Evolutionary conservation across 2,113 vertebrate genomes (phyloP), one percentile per base, ranked within the genome.

Genomic region (Cichladusa arquata): DNA sequence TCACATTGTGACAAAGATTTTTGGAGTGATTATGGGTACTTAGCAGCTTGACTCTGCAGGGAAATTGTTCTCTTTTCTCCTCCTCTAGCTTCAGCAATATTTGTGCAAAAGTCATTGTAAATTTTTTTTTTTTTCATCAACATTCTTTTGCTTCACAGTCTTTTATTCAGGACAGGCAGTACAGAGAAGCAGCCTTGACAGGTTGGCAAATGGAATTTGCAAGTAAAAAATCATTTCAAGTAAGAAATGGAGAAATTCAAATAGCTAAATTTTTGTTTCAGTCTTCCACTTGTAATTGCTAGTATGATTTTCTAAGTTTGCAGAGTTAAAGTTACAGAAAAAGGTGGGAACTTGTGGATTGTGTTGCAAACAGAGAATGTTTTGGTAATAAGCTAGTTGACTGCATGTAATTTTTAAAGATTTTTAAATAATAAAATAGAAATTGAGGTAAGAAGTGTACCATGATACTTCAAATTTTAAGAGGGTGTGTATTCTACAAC

Each of bases 1-100:
- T 92, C 92, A 94, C 81, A 51, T 58, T 54, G 47, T 88, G 85
- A 81, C 79, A 90, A 73, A 92, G 81, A 94, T 82, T 87, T 74
- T 74, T 74, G 38, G 57, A 92, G 40, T 78, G 60, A 78, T 92
- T 95, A 81, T 48, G 72, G 45, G 84, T 72, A 87, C 86, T 92
- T 95, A 92, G 78, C 81, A 88, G 86, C 85, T 92, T 93, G 67
- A 86, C 60, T 80, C 58, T 86, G 76, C 60, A 81, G 73, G n/a
- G 69, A 92, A 86, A 74, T 84, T 78, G 60, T 31, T 67, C 42
- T 65, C 36, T 61, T 89, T 91, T 80, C 77, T 84, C 16, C 29
- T 90, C 22, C 40, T 44, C n/a, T 16, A 79, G 16, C n/a, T 88
- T 92, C 29, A 44, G 56, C 40, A 77, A 34, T 88, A 18, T 58